Conservation (phyloP, 2,797 vertebrate genomes). For the Enteromius paludinosus region DNA sequence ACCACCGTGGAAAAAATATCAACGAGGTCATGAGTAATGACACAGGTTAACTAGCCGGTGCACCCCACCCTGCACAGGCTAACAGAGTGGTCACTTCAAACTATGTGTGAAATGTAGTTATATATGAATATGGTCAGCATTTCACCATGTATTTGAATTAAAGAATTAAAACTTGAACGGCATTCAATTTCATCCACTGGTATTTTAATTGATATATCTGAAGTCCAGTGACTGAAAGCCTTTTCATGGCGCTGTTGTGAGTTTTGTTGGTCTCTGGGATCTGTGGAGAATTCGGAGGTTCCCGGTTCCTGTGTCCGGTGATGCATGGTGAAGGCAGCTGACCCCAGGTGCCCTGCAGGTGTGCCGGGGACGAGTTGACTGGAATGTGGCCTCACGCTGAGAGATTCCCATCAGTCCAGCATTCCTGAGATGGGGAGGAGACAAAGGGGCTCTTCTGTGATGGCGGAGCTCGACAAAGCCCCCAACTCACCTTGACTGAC, state of each 20-base stretch:
- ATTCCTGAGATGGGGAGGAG: constrained; percentile 59
- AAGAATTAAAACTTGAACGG: neutral
- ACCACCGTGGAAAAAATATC: neutral
- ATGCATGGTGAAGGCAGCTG: constrained; percentile 56
- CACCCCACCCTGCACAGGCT: neutral
- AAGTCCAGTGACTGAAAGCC: neutral
- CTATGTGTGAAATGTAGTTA: neutral
- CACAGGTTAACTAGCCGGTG: neutral
- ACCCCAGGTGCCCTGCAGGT: constrained; percentile 70
- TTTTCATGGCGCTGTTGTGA: constrained; percentile 4
- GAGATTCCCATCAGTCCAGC: constrained; percentile 65
- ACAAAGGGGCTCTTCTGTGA: constrained; percentile 64
- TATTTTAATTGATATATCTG: neutral
- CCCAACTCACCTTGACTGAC: constrained; percentile 55
- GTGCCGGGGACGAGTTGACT: constrained; percentile 55
- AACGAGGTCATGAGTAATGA: constrained; percentile 15
- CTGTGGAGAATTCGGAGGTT: constrained; percentile 12
- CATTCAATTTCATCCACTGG: neutral
- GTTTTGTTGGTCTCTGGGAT: constrained; percentile 15
- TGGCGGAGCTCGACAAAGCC: constrained; percentile 40
- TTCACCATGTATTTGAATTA: neutral
- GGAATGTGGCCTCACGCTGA: constrained; percentile 66
- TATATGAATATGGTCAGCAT: neutral
- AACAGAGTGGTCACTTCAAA: constrained; percentile 4
- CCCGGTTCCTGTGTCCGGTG: constrained; percentile 44